Evolutionary conservation across 2,113 vertebrate genomes (phyloP), one percentile per base, ranked within the genome.

Genomic region (Gymnobelideus leadbeateri): DNA sequence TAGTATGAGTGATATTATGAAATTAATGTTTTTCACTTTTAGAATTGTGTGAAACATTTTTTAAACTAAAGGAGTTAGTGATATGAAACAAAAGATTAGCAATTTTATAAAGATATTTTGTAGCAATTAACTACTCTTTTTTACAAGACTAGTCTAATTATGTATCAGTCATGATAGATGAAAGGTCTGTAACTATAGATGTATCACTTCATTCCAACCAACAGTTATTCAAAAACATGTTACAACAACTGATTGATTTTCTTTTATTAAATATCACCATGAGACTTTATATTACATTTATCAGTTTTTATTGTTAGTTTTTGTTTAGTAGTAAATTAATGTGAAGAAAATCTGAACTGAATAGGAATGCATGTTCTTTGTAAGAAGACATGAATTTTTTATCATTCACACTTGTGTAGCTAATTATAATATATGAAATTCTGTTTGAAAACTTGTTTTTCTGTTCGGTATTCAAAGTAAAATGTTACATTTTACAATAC

Each of bases 201-300:
- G 97, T 98, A 98, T 99, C 98, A 99, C 98, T 99, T 98, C 98
- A 98, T 97, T 98, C 97, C 98, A 98, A 98, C 98, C 98, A 98
- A 99, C 98, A 98, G 98, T 98, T 99, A 97, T 99, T 98, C 98
- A 98, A 98, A 99, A 99, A 98, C 98, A 98, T 98, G 97, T 98
- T 98, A 97, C 98, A 99, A 99, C 99, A 99, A 97, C 97, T 99
- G 98, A 99, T 99, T 99, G 98, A 98, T 99, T 99, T 98, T 97
- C 97, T 98, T 98, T 98, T 98, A 98, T 98, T 99, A 99, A 98
- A 98, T 97, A 98, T 96, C 95, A 97, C 98, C 98, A 98, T 98
- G 97, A 98, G 97, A 98, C 97, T 99, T 98, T 97, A 97, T 98
- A 98, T 98, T 98, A 98, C 98, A 99, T 98, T 98, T 98, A 98